phyloP scores from a whole-genome alignment of 2,797 vertebrate genomes.

The Ctenopoma multispine region DNA sequence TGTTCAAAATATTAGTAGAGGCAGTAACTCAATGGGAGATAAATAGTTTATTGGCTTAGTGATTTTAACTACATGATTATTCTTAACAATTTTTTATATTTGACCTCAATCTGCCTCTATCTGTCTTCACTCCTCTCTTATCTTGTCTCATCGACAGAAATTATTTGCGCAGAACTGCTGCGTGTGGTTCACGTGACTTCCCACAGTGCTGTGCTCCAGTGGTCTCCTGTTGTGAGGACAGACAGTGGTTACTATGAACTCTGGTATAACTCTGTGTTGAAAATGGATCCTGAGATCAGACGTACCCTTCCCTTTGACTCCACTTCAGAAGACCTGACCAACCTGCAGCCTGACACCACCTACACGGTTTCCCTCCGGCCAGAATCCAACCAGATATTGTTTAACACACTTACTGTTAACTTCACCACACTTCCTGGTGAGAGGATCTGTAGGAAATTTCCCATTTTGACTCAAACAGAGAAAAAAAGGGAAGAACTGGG shows the following conservation, averaged over 20 bases:
- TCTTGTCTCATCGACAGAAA: constrained; percentile 61
- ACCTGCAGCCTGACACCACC: constrained; percentile 73
- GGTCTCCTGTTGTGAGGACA: constrained; percentile 69
- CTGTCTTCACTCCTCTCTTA: not conserved
- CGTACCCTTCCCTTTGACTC: constrained; percentile 42
- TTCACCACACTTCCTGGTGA: constrained; percentile 81
- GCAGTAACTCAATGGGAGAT: not conserved
- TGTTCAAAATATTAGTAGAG: constrained; percentile 21
- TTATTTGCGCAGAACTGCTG: constrained; percentile 69
- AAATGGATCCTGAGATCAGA: constrained; percentile 14
- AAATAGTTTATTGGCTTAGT: no score
- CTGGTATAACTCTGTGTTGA: constrained; percentile 35
- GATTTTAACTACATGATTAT: no score
- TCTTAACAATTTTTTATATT: no score
- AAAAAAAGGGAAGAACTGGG: no score
- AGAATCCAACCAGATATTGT: constrained; percentile 58
- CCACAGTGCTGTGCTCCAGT: constrained; percentile 77
- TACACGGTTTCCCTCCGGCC: constrained; percentile 73
- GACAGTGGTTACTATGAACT: constrained; percentile 67
- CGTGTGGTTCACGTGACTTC: constrained; percentile 67
- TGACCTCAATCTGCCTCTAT: not conserved
- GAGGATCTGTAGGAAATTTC: constrained; percentile 10
- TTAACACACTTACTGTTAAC: constrained; percentile 59
- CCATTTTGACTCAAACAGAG: not conserved
- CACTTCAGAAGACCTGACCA: constrained; percentile 59